Conservation (phyloP, 2,113 vertebrate species). For the Okapia johnstoni region DNA sequence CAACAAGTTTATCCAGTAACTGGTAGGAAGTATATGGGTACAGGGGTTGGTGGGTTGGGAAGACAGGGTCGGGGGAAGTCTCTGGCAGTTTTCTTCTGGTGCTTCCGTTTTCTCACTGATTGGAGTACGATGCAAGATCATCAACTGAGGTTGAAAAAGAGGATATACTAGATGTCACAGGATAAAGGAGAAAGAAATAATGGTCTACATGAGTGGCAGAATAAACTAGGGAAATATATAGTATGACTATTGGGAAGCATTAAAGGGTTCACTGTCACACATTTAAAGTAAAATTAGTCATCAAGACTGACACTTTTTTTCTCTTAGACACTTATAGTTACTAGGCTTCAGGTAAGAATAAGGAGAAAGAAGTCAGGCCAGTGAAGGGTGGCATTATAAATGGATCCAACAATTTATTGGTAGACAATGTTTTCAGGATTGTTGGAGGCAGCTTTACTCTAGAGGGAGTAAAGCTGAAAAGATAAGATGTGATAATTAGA, state of each 20-base stretch:
- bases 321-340: not conserved
- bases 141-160: not conserved
- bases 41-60: not conserved
- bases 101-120: not conserved
- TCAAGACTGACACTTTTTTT: not conserved
- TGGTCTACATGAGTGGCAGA: not conserved
- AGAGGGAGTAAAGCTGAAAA: not conserved
- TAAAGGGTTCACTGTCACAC: not conserved
- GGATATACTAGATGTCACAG: not conserved
- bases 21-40: not conserved
- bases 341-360: not conserved
- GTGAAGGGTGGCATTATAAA: not conserved
- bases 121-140: not conserved
- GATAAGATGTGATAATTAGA: not conserved
- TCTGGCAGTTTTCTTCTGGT: not conserved
- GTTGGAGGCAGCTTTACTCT: not conserved
- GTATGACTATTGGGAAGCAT: not conserved
- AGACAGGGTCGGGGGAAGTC: not conserved
- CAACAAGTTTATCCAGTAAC: not conserved
- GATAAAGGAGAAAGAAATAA: not conserved
- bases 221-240: not conserved
- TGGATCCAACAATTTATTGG: not conserved
- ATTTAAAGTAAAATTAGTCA: not conserved
- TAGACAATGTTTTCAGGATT: not conserved
- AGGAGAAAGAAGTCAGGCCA: not conserved